Percentiles rank a stretch among this genome's conserved stretches.
These are phyloP conservation scores for Zygothrica quintamaculata DNA, from an alignment of 2,888 invertebrate species.

Conservation along the genomic window DNA sequence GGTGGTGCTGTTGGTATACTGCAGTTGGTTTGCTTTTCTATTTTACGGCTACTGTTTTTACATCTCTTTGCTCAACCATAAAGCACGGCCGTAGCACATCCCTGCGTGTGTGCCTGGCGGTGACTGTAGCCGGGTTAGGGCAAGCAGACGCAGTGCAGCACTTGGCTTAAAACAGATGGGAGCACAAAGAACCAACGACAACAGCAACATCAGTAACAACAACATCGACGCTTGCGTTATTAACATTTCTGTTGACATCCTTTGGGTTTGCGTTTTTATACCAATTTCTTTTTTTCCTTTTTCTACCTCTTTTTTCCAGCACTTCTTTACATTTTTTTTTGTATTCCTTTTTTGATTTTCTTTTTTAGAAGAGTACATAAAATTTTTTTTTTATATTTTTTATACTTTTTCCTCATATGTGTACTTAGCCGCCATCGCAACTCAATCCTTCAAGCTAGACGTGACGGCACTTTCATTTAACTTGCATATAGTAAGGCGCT, in stretches of 20 bases:
- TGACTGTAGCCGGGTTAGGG: constrained; percentile 17
- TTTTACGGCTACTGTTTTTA: constrained; percentile 61
- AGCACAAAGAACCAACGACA: constrained; percentile 34
- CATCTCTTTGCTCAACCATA: constrained; percentile 53
- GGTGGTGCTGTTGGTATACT: no score
- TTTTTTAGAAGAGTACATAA: constrained; percentile 14
- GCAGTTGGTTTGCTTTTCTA: constrained; percentile 40
- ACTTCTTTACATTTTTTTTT: no score
- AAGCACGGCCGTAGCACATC: constrained; percentile 39
- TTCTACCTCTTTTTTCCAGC: constrained; percentile 48
- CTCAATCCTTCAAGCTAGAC: constrained; percentile 53
- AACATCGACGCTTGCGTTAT: constrained; percentile 46
- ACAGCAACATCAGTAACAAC: constrained; percentile 12
- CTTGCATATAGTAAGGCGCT: constrained; percentile 42
- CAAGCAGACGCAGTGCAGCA: constrained; percentile 39
- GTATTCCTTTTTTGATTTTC: constrained; percentile 15
- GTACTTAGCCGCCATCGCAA: constrained; percentile 54
- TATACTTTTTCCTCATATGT: no score
- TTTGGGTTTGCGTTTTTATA: constrained; percentile 47
- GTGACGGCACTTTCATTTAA: constrained; percentile 61
- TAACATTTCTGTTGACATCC: constrained; percentile 77
- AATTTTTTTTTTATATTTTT: constrained; percentile 33
- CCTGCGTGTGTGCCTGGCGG: constrained; percentile 12
- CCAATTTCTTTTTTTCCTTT: no score
- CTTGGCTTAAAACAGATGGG: constrained; percentile 48